Conservation (phyloP, 2,888 invertebrate species). For the Standfussiana lucernea region DNA sequence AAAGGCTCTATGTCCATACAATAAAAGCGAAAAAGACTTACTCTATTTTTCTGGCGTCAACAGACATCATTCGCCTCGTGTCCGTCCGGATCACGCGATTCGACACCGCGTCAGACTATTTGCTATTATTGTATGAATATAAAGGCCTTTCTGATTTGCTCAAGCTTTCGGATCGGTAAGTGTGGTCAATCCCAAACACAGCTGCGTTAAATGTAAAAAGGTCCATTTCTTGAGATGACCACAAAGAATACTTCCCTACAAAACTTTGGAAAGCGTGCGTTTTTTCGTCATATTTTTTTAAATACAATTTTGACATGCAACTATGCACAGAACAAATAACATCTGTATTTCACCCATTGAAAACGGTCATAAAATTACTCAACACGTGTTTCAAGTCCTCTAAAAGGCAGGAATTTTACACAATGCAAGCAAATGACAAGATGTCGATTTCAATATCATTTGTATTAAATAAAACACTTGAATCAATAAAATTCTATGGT, state of each 20-base stretch:
- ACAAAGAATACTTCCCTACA: not conserved
- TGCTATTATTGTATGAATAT: not conserved
- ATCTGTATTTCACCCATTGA: not conserved
- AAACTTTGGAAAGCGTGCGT: not conserved
- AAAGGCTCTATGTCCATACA: not conserved
- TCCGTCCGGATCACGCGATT: not conserved
- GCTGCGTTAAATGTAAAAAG: not conserved
- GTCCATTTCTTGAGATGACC: not conserved
- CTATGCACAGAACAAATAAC: not conserved
- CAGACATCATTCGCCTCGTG: not conserved
- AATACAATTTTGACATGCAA: not conserved
- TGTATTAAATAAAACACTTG: slow-evolving; percentile 27
- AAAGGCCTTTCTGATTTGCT: not conserved
- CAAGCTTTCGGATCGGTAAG: not conserved
- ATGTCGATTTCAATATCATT: not conserved
- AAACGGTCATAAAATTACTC: not conserved
- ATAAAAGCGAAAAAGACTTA: not conserved
- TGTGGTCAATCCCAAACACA: not conserved
- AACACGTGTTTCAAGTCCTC: not conserved
- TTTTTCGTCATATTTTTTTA: not conserved
- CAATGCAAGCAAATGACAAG: slow-evolving; percentile 14
- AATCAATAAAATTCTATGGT: slow-evolving; percentile 36
- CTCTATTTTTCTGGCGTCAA: too few species aligned
- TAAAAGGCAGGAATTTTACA: slow-evolving; percentile 2
- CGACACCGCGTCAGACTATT: too few species aligned